Percentiles rank a stretch among this genome's conserved stretches.
Conservation (phyloP, 2,113 vertebrate species). For the Apeltes quadracus region DNA sequence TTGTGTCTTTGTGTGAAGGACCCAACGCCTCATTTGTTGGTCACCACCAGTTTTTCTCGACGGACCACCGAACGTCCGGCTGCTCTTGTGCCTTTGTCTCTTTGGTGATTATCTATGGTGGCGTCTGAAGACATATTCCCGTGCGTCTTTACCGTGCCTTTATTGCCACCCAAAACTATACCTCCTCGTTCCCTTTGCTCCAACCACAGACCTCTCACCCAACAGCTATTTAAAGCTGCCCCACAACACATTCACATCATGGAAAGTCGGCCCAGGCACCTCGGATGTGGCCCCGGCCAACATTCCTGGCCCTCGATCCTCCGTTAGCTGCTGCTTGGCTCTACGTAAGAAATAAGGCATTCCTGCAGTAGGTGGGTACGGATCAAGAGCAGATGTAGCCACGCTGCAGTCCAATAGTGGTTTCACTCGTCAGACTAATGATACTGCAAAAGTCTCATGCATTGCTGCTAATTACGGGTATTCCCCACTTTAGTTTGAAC, state of each 20-base stretch:
- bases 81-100: not conserved
- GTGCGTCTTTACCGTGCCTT: constrained; percentile 1
- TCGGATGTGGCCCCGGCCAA: constrained; percentile 66
- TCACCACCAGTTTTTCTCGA: not conserved
- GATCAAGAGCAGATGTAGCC: constrained; percentile 35
- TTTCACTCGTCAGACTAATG: constrained; percentile 32
- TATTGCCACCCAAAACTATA: constrained; percentile 28
- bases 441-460: not conserved
- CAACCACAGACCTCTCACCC: constrained; percentile 53
- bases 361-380: constrained; percentile 52
- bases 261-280: constrained; percentile 74
- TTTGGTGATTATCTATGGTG: not conserved
- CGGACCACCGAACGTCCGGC: constrained; percentile 3
- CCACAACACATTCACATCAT: constrained; percentile 75
- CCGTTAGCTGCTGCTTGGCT: constrained; percentile 31
- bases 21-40: not conserved
- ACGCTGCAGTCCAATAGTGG: constrained; percentile 12
- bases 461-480: not conserved
- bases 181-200: constrained; percentile 18
- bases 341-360: constrained; percentile 27
- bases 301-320: constrained; percentile 69
- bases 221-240: constrained; percentile 76
- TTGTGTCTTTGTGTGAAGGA: not conserved
- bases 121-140: not conserved
- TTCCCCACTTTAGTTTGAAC: not conserved